Evolutionary conservation across 2,113 vertebrate genomes (phyloP), one percentile per base, ranked within the genome.

Genomic region (Saiga tatarica): DNA sequence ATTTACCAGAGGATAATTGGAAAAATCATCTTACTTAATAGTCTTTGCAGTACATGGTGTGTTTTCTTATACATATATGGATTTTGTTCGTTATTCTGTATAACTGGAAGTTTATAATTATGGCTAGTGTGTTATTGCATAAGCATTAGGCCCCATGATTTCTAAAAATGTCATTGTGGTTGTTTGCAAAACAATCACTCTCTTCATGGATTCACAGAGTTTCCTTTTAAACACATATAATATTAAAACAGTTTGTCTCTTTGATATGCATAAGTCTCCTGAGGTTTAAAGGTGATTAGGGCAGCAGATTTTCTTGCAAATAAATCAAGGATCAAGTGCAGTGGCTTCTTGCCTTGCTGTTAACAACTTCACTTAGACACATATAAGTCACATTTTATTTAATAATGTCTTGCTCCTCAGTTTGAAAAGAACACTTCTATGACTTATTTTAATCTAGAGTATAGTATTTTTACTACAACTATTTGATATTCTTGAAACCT

Each of bases 241-340:
- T 95, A 96, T 89, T 97, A 92, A 97, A 97, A 87, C 6, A 76
- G 6, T 96, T 96, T 93, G 16, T 30, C 92, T 85, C 53, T 33
- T 50, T 23, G 96, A 93, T 86, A 92, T 67, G 13, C 42, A 97
- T 30, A 96, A 26, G 28, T 92, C 64, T 91, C 30, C 11, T 91
- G 74, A 89, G 60, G 60, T 52, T 96, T 93, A 89, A 97, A 57
- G 28, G 16, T 94, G 28, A 95, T 52, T 85, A 96, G 79, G 52
- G 39, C 84, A 94, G 25, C 16, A 28, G 55, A 47, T 98, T 98
- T 98, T 97, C 91, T 95, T 97, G 25, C 76, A 97, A 57, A 47
- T 84, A 96, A 97, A 92, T 96, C 85, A 96, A 96, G 55, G 78
- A 97, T 7, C 42, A 97, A 97, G 94, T 91, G 7, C 28, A 95